Evolutionary conservation across 1,140 invertebrate species (phyloP).

Genomic region (Zophobas atratus): DNA sequence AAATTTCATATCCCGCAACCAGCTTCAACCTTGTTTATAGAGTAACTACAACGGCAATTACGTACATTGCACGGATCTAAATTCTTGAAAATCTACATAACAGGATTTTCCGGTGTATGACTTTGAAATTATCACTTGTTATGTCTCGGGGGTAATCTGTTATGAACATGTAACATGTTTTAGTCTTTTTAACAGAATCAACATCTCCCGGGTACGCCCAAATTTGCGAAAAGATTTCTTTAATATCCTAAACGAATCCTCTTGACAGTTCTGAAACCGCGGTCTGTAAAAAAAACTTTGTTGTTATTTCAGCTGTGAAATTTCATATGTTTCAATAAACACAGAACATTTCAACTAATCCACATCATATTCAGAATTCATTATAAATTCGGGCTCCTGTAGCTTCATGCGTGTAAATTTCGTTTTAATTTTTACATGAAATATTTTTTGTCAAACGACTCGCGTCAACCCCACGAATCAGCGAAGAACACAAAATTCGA

Average conservation of each 20-base stretch:
- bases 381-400: neutral
- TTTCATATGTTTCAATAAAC: neutral
- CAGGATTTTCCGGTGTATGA: neutral
- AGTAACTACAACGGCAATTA: too few relatives aligned
- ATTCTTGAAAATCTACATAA: neutral
- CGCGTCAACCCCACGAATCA: neutral
- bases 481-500: too few relatives aligned
- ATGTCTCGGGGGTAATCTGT: neutral
- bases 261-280: neutral
- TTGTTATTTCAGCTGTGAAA: neutral
- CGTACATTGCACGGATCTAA: neutral
- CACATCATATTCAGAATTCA: neutral
- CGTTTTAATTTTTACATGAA: conserved; percentile 9
- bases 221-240: neutral
- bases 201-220: neutral
- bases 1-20: too few relatives aligned
- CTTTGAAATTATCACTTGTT: neutral
- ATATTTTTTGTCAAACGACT: conserved; percentile 17
- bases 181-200: neutral
- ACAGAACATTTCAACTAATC: conserved; percentile 5
- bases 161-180: neutral
- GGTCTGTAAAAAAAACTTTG: neutral
- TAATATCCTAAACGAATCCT: neutral
- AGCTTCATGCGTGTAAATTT: conserved; percentile 11
- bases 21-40: too few relatives aligned